Conservation (phyloP, 2,888 invertebrate species). For the Drosophila anomalata region DNA sequence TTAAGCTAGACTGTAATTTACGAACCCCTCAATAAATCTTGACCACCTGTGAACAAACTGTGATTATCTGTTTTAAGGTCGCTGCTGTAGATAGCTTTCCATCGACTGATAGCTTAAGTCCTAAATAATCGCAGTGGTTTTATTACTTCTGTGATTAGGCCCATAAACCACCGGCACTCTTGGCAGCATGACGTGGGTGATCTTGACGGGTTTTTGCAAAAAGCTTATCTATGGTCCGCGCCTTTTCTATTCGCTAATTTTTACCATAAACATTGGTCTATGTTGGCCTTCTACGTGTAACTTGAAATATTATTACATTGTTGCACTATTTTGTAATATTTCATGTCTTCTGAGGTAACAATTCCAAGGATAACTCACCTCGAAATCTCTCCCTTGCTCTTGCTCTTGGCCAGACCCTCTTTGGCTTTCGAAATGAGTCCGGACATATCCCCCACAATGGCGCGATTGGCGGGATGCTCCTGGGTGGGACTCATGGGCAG, state of each 20-base stretch:
- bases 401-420: slow-evolving; percentile 94
- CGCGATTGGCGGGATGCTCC: slow-evolving; percentile 85
- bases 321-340: not conserved
- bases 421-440: slow-evolving; percentile 97
- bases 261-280: not conserved
- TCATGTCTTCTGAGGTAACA: not conserved
- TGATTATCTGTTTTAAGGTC: slow-evolving; percentile 5
- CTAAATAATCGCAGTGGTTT: not conserved
- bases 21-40: slow-evolving; percentile 31
- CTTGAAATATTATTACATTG: not conserved
- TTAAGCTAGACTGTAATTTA: slow-evolving; percentile 34
- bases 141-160: not conserved
- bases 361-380: slow-evolving; percentile 68
- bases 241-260: slow-evolving; percentile 18
- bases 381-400: slow-evolving; percentile 88
- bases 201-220: not conserved
- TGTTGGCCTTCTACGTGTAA: not conserved
- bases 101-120: slow-evolving; percentile 6
- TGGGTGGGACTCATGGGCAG: slow-evolving; percentile 85
- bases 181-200: slow-evolving; percentile 6
- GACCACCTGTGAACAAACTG: slow-evolving; percentile 27
- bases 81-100: not conserved
- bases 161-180: slow-evolving; percentile 5
- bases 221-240: slow-evolving; percentile 20
- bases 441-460: slow-evolving; percentile 91